Conservation (phyloP, 1,140 invertebrate genomes). For the Anastatus disparis region DNA sequence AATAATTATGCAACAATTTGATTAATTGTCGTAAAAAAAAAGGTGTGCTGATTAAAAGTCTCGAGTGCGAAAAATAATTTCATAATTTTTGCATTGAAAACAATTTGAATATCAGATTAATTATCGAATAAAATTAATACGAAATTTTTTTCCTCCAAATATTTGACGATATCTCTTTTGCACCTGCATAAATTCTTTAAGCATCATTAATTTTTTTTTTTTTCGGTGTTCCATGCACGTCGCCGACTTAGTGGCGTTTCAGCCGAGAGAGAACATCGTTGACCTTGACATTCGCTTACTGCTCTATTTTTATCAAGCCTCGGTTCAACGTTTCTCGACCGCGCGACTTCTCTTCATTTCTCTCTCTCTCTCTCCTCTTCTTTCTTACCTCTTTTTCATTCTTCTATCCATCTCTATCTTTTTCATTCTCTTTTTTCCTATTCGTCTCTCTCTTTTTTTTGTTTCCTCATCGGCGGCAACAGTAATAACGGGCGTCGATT, state of each 20-base stretch:
- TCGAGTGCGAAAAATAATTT: too few species aligned
- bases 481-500: slow-evolving; percentile 1
- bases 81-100: too few species aligned
- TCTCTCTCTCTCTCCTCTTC: background rate
- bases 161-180: slow-evolving; percentile 18
- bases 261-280: slow-evolving; percentile 17
- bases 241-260: slow-evolving; percentile 11
- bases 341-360: slow-evolving; percentile 11
- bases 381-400: slow-evolving; percentile 1
- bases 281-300: slow-evolving; percentile 42
- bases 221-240: slow-evolving; percentile 27
- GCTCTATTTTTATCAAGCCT: slow-evolving; percentile 38
- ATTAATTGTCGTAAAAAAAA: too few species aligned
- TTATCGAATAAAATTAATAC: too few species aligned
- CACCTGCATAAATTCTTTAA: slow-evolving; percentile 24
- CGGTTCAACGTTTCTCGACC: slow-evolving; percentile 42
- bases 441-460: background rate
- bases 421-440: slow-evolving; percentile 12
- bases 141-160: too few species aligned
- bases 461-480: background rate
- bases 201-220: too few species aligned
- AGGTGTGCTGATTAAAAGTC: too few species aligned
- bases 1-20: too few species aligned
- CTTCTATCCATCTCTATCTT: too few species aligned
- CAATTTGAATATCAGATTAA: too few species aligned